Evolutionary conservation across 1,140 invertebrate species (phyloP), one percentile per base, ranked within the genome.

Genomic region (Mactra quadrangularis): DNA sequence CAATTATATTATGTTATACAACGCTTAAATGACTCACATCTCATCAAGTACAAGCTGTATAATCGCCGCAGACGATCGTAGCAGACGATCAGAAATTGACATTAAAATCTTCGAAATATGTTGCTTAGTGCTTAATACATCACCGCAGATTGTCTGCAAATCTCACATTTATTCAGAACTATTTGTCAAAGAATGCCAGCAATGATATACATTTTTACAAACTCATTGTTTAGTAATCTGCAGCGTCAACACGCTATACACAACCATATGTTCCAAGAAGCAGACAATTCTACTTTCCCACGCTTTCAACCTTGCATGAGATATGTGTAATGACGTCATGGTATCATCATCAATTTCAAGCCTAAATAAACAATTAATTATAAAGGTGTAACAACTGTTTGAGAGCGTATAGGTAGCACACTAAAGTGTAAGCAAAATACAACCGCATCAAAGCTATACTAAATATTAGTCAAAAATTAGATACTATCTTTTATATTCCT

Each of bases 211-310:
- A 7, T 41, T 64, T 64, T 64, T 25, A 41, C 41, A 35, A 7
- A 64, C 60, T 50, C 64, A 68, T 68, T 68, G 64, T 68, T 68
- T 68, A 3, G 38, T 31, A 47, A 68, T 68, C 64, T 68, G 41
- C 64, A 47, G 64, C 27, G 45, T 68, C 64, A 68, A 68, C 64
- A 68, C 47, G 41, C 47, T 50, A 31, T 50, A 31, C 31, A 50
- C 64, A 31, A 41, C 45, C 64, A 68, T 31, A 68, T 68, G 27
- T 68, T 68, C n/a, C 25, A 27, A 45, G 41, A 3, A 50, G 64
- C 45, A 68, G 64, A 38, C 41, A 41, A 68, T 41, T 41, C 62
- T 38, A 68, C 64, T 68, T 68, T 68, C 64, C 64, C 41, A 68
- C 64, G 64, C 64, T 68, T 66, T 41, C 64, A 29, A 47, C 64